phyloP scores from a whole-genome alignment of 2,888 invertebrate species.

The Drymonia ruficornis region DNA sequence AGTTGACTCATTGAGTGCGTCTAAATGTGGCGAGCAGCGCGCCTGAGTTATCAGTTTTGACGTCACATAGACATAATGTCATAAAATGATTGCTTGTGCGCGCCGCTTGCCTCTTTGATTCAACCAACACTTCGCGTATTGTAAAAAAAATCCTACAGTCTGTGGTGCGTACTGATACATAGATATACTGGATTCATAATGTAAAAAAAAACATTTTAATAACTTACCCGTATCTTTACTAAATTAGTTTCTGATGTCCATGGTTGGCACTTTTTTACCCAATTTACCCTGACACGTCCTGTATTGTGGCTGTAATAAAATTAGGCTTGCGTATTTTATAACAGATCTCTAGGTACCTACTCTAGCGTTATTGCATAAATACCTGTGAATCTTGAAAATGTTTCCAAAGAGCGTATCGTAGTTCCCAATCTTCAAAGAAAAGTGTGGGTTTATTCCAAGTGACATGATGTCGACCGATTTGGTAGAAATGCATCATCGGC shows the following conservation, averaged over 20 bases:
- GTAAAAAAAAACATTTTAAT: background rate
- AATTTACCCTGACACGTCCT: conserved; percentile 4
- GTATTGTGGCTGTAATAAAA: conserved; percentile 15
- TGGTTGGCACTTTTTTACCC: conserved; percentile 36
- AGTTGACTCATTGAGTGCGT: too few species aligned
- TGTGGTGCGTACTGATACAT: too few species aligned
- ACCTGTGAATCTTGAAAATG: conserved; percentile 64
- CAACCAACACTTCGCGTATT: too few species aligned
- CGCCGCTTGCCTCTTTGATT: too few species aligned
- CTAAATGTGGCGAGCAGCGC: too few species aligned
- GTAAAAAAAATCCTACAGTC: too few species aligned
- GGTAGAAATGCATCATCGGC: conserved; percentile 81
- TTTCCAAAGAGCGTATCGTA: conserved; percentile 87
- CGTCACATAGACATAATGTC: too few species aligned
- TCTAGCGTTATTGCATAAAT: background rate
- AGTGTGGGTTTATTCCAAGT: conserved; percentile 86
- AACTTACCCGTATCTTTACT: background rate
- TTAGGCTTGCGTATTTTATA: background rate
- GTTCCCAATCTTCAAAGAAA: conserved; percentile 88
- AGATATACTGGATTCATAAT: too few species aligned
- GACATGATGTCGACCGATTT: conserved; percentile 81
- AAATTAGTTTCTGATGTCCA: conserved; percentile 37
- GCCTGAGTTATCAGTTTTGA: too few species aligned
- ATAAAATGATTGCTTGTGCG: too few species aligned
- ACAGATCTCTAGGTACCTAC: too few species aligned